phyloP scores from a whole-genome alignment of 2,797 vertebrate genomes.

The Sebastes kiyomatsui region DNA sequence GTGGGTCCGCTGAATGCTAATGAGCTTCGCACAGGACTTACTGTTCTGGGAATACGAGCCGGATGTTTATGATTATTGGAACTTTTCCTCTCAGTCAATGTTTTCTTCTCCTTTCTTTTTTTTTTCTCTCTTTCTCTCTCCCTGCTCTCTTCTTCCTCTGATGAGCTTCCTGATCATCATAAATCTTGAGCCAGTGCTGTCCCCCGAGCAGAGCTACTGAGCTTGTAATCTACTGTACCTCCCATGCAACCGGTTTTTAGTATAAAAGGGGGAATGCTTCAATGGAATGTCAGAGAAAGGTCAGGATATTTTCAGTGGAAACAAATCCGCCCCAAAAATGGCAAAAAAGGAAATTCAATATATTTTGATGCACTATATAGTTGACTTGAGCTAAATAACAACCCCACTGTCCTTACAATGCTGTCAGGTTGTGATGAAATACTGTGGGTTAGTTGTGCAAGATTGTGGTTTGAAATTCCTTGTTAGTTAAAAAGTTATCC shows the following conservation, averaged over 20 bases:
- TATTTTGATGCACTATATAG: conserved; percentile 22
- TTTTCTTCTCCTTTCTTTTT: conserved; percentile 52
- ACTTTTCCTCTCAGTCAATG: conserved; percentile 77
- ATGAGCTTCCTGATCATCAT: conserved; percentile 73
- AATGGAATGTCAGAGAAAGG: conserved; percentile 49
- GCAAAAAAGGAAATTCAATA: conserved; percentile 26
- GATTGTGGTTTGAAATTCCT: background rate
- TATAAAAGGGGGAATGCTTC: conserved; percentile 39
- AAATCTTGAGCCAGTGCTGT: conserved; percentile 65
- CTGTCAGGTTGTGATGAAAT: conserved; percentile 9
- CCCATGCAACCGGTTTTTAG: conserved; percentile 49
- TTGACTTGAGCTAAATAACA: conserved; percentile 26
- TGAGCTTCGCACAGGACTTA: conserved; percentile 69
- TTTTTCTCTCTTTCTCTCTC: background rate
- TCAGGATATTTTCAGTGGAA: conserved; percentile 53
- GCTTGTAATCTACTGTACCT: conserved; percentile 63
- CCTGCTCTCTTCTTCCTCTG: conserved; percentile 35
- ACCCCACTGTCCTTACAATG: background rate
- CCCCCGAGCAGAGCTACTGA: conserved; percentile 55
- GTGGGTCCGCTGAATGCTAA: conserved; percentile 78
- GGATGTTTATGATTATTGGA: conserved; percentile 85
- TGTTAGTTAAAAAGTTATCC: no score
- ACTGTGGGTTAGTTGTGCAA: background rate
- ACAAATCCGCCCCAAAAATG: conserved; percentile 45
- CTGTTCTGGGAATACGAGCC: conserved; percentile 72